Base-by-base conservation (phyloP, 64 coral and sea anemone species). In the Orbicella faveolata region DNA sequence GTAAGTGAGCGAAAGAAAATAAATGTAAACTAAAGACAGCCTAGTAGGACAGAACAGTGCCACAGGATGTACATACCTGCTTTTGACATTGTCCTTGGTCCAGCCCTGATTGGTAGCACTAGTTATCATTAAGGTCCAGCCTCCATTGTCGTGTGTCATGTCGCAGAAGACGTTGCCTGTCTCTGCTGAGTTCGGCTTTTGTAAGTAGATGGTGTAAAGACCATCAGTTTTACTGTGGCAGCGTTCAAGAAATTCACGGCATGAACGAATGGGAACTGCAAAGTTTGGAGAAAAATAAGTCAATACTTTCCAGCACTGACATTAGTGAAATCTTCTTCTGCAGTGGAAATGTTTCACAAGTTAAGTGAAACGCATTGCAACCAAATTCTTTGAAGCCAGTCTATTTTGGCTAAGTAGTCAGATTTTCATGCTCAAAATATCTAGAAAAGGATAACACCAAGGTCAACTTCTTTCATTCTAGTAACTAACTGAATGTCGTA, bases 231-330 rank as follows among this genome's bases (percentile, higher is more conserved):
- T 88, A 17, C 88, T 88, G 78, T 95, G 90, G 75, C 96, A 98
- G 10, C 96, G 96, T 83, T 95, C 88, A 44, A 88, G 69, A 63
- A 95, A 98, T 83, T 98, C 96, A 19, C 93, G 93, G 36, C 96
- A 98, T 59, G 96, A 98, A 68, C 96, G 93, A 30, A 98, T 83
- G 11, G 93, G 96, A 73, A 98, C 96, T 98, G 83, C 6, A 79
- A 79, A 30, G 52, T 64, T 61, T 23, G 39, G 2, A 83, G 34
- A 63, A 52, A 48, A 37, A 25, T 88, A 30, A 15, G 41, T 83
- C 35, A 62, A 6, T 11, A 17, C 0, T 7, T 48, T 25, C 23
- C n/a, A 15, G 25, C 5, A 83, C n/a, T 21, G 9, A 16, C 16
- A 76, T 5, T 66, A 66, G 1, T 1, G 18, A 17, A 19, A 11